phyloP scores from a whole-genome alignment of 2,113 vertebrate genomes.

The Orientallactaga bullata region DNA sequence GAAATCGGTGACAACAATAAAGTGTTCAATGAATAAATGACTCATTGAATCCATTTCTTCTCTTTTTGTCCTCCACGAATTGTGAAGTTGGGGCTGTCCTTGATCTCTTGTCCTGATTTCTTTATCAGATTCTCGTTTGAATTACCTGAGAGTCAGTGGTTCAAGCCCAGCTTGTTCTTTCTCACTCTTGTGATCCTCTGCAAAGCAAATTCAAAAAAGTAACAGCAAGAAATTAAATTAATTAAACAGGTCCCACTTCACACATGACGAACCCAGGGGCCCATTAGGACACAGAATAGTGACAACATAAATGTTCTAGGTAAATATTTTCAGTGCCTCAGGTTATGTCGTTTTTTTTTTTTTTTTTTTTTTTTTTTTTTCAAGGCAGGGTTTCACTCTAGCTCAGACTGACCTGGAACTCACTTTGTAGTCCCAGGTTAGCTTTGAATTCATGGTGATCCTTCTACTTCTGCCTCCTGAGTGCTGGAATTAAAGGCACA shows the following conservation, averaged over 20 bases:
- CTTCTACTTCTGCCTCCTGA: too few species aligned
- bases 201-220: conserved; percentile 68
- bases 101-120: neutral
- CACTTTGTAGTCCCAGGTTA: too few species aligned
- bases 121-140: neutral
- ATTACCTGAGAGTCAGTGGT: conserved; percentile 92
- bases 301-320: neutral
- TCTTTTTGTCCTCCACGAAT: rapidly evolving
- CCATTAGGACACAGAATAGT: neutral
- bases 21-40: neutral
- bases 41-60: neutral
- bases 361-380: too few species aligned
- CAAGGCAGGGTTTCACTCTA: too few species aligned
- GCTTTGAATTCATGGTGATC: too few species aligned
- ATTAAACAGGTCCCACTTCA: neutral
- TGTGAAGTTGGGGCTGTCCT: neutral
- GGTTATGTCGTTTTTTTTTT: neutral
- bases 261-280: neutral
- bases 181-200: conserved; percentile 91
- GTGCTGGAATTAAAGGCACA: too few species aligned
- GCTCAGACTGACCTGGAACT: too few species aligned
- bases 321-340: neutral
- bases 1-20: neutral
- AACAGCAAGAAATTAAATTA: conserved; percentile 33
- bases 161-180: conserved; percentile 92